Evolutionary conservation across 2,113 vertebrate species (phyloP).

Genomic region (Malaclemys terrapin): DNA sequence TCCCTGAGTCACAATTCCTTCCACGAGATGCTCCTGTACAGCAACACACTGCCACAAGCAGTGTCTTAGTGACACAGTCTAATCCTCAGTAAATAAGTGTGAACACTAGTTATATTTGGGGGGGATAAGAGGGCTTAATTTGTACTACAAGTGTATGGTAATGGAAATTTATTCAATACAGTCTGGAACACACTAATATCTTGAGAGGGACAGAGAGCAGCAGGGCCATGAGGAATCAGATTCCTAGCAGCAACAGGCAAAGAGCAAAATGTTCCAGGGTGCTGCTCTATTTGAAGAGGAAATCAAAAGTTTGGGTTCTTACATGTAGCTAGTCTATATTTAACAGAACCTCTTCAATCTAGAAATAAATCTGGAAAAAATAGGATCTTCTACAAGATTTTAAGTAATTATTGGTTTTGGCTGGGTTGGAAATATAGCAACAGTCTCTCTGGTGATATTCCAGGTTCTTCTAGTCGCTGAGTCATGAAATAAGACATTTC

Average conservation of each 20-base stretch:
- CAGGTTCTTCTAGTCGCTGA: neutral
- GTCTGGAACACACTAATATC: neutral
- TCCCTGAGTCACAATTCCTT: slow-evolving; percentile 46
- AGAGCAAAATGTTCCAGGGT: neutral
- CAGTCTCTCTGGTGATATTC: neutral
- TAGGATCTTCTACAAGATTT: neutral
- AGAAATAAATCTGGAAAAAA: neutral
- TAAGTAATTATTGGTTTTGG: neutral
- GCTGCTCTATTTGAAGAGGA: neutral
- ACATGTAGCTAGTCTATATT: neutral
- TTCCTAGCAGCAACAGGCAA: neutral
- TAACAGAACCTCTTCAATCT: neutral
- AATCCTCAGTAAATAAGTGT: slow-evolving; percentile 17
- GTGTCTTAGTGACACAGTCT: slow-evolving; percentile 11
- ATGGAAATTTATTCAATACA: neutral
- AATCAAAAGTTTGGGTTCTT: neutral
- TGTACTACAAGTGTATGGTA: neutral
- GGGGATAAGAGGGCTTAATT: neutral
- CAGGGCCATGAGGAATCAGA: neutral
- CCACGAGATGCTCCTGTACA: slow-evolving; percentile 12
- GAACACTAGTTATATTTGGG: neutral
- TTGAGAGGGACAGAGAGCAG: neutral
- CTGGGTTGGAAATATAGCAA: neutral
- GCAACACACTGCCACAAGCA: slow-evolving; percentile 15
- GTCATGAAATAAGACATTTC: neutral